Conservation (phyloP, 2,888 invertebrate species). For the Cabera pusaria region DNA sequence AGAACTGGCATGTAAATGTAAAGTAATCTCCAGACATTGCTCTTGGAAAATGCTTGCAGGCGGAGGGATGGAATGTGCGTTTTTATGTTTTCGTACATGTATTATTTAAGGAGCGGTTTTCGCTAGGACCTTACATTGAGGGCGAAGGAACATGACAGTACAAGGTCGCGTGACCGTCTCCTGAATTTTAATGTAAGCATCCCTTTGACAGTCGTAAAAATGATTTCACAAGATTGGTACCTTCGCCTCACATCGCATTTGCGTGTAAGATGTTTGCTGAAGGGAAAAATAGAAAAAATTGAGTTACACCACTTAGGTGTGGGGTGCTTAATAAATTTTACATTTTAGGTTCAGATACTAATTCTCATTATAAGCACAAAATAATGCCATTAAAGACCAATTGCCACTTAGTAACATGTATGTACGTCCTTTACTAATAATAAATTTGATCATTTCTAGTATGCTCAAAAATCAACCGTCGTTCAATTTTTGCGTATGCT, state of each 20-base stretch:
- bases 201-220: constrained; percentile 76
- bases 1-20: constrained; percentile 24
- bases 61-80: constrained; percentile 27
- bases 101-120: constrained; percentile 43
- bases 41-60: constrained; percentile 26
- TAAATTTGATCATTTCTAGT: too few species aligned
- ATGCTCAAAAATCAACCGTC: too few species aligned
- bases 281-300: constrained; percentile 1
- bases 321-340: too few species aligned
- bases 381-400: too few species aligned
- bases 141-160: constrained; percentile 50
- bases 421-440: too few species aligned
- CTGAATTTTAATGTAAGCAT: constrained; percentile 74
- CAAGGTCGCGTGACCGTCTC: constrained; percentile 68
- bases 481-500: too few species aligned
- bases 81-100: constrained; percentile 38
- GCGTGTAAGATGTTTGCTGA: constrained; percentile 7
- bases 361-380: too few species aligned
- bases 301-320: too few species aligned
- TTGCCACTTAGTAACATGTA: too few species aligned
- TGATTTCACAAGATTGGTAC: constrained; percentile 59
- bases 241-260: constrained; percentile 27
- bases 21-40: constrained; percentile 28
- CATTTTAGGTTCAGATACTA: too few species aligned
- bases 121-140: constrained; percentile 46